phyloP scores from a whole-genome alignment of 92 coral and sea anemone genomes.

The Porites evermanni region DNA sequence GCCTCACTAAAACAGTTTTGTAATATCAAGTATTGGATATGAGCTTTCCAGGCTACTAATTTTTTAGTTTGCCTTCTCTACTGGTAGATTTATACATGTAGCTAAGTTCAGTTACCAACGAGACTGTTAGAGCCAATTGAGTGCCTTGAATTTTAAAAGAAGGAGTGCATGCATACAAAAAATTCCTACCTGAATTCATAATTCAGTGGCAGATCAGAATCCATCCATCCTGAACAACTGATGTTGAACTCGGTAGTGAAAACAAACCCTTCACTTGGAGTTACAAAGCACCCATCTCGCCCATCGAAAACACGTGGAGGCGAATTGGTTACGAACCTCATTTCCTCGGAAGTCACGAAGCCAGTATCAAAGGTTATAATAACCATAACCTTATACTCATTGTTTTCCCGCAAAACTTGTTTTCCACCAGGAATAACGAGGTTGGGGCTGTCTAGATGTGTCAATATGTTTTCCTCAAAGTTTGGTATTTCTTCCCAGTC shows the following conservation, averaged over 20 bases:
- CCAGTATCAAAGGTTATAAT: conserved; percentile 44
- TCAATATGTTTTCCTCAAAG: conserved; percentile 51
- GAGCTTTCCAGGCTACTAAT: too few species aligned
- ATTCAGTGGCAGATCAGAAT: conserved; percentile 66
- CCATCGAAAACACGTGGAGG: conserved; percentile 50
- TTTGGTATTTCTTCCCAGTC: conserved; percentile 44
- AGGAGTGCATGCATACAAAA: neutral
- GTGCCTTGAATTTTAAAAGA: neutral
- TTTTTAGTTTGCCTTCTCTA: too few species aligned
- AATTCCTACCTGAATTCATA: conserved; percentile 64
- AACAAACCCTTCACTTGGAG: conserved; percentile 66
- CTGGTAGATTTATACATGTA: too few species aligned
- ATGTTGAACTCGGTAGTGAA: conserved; percentile 60
- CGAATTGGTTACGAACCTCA: conserved; percentile 57
- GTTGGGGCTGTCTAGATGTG: conserved; percentile 58
- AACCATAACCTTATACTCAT: conserved; percentile 32
- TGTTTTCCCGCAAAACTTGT: conserved; percentile 33
- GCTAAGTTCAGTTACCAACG: neutral
- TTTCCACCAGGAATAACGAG: conserved; percentile 53
- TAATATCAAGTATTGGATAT: too few species aligned
- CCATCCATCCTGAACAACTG: conserved; percentile 80
- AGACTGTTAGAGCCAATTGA: neutral
- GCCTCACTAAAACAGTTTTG: too few species aligned
- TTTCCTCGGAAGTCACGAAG: conserved; percentile 34
- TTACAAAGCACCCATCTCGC: conserved; percentile 50